phyloP scores from a whole-genome alignment of 1,140 invertebrate species.

The Drosophila takahashii region DNA sequence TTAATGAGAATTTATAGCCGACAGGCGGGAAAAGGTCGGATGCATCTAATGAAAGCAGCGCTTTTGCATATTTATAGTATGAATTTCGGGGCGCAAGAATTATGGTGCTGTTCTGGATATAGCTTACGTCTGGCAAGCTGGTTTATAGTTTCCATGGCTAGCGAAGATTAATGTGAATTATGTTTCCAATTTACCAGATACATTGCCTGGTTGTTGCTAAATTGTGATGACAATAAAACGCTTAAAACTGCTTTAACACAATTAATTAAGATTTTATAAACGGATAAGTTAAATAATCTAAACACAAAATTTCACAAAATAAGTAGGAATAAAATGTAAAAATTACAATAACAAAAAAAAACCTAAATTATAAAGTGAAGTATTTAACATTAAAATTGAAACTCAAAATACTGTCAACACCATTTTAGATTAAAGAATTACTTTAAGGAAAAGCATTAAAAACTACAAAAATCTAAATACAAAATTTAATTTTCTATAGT shows the following conservation, averaged over 20 bases:
- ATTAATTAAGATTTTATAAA: too few species aligned
- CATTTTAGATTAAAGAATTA: too few species aligned
- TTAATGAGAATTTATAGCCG: constrained; percentile 69
- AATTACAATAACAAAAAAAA: too few species aligned
- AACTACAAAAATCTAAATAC: too few species aligned
- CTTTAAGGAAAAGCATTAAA: too few species aligned
- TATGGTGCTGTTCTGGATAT: constrained; percentile 32
- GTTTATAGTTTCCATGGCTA: constrained; percentile 18
- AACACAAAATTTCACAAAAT: too few species aligned
- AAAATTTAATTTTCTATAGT: too few species aligned
- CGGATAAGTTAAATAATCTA: too few species aligned
- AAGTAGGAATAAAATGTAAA: too few species aligned
- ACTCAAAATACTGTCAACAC: too few species aligned
- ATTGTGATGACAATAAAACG: neutral
- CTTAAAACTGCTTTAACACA: neutral
- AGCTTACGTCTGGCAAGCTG: constrained; percentile 18
- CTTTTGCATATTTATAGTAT: constrained; percentile 55
- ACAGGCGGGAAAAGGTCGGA: constrained; percentile 33
- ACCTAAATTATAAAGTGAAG: too few species aligned
- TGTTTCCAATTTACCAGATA: constrained; percentile 6
- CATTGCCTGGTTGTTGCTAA: neutral
- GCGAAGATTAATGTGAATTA: constrained; percentile 31
- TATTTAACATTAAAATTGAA: too few species aligned
- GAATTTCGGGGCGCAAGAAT: constrained; percentile 48
- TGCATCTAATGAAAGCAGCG: constrained; percentile 52